Base-by-base conservation (phyloP, 2,113 vertebrate species). In the Stictonetta naevosa region DNA sequence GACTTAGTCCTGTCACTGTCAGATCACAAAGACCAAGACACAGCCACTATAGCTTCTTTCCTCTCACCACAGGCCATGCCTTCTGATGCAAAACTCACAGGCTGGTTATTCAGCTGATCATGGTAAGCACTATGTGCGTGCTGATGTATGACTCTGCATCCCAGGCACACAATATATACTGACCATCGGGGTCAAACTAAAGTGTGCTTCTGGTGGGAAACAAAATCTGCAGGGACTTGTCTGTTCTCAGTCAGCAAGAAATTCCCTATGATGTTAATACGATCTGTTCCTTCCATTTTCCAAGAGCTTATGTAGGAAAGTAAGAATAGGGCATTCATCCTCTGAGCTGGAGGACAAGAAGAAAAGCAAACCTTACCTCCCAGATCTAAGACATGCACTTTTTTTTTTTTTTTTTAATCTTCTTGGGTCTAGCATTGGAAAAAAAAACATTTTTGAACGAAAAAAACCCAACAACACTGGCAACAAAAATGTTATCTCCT, bases 101-200 rank as follows among this genome's bases (percentile, higher is more conserved):
- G 18, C 0, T 21, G 50, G 5, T 48, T 4, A 0, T 2, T 4
- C 1, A 3, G 38, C 44, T 5, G 46, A 40, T 5, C 19, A 2
- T 4, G 6, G 23, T 3, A 13, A 17, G 38, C 40, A 5, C 2
- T 12, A 11, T 2, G 25, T 3, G n/a, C 9, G 4, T 11, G 83
- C 34, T 12, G 63, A 21, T 6, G 22, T 3, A 16, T 2, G 17
- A 56, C 31, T 23, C 11, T 2, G 12, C 8, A 44, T 8, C 74
- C 60, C 42, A 1, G 0, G 64, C 50, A 17, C 22, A 15, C 64
- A 10, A 44, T 33, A 5, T 0, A 3, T 1, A 4, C 18, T 17
- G 46, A 23, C 8, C 26, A 2, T 36, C 2, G 73, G 23, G 53
- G 59, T 20, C 44, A 83, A 6, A 23, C 3, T 2, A 16, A 34